These are phyloP conservation scores for Drosophila acutilabella DNA, from an alignment of 2,888 invertebrate genomes.

Conservation along the genomic window DNA sequence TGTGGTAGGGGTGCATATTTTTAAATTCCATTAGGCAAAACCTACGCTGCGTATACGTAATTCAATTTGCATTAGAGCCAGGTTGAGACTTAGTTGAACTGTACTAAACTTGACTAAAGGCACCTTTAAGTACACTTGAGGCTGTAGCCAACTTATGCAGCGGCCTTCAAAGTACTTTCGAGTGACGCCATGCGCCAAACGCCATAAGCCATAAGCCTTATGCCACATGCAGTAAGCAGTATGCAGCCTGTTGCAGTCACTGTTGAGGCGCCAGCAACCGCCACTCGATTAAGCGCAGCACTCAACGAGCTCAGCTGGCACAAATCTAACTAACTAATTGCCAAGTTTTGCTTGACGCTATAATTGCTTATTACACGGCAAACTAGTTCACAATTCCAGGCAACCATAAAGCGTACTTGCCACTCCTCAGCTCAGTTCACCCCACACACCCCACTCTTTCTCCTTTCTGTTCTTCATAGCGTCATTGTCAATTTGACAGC, in stretches of 20 bases:
- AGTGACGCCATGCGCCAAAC: slow-evolving; percentile 19
- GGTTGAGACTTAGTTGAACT: slow-evolving; percentile 19
- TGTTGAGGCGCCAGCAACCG: slow-evolving; percentile 28
- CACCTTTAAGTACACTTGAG: slow-evolving; percentile 34
- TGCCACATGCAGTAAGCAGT: slow-evolving; percentile 2
- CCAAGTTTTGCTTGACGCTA: slow-evolving; percentile 52
- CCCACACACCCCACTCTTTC: background rate
- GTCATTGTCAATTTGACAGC: slow-evolving; percentile 63
- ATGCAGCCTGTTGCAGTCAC: slow-evolving; percentile 42
- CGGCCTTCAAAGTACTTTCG: slow-evolving; percentile 31
- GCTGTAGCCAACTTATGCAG: slow-evolving; percentile 16
- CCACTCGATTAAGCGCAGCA: slow-evolving; percentile 64
- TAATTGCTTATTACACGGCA: slow-evolving; percentile 72
- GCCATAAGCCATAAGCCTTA: slow-evolving; percentile 8
- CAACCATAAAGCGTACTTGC: slow-evolving; percentile 24
- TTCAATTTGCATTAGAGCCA: slow-evolving; percentile 63
- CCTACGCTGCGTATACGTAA: slow-evolving; percentile 41
- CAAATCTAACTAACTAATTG: slow-evolving; percentile 64
- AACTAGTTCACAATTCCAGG: slow-evolving; percentile 63
- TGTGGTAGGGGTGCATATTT: slow-evolving; percentile 49
- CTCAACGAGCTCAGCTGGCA: slow-evolving; percentile 42
- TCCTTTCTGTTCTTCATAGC: slow-evolving; percentile 11
- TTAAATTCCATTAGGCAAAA: slow-evolving; percentile 64
- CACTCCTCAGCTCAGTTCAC: background rate
- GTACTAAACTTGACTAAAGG: slow-evolving; percentile 27